Evolutionary conservation across 2,888 invertebrate species (phyloP), one percentile per base, ranked within the genome.

Genomic region (Antitype chi): DNA sequence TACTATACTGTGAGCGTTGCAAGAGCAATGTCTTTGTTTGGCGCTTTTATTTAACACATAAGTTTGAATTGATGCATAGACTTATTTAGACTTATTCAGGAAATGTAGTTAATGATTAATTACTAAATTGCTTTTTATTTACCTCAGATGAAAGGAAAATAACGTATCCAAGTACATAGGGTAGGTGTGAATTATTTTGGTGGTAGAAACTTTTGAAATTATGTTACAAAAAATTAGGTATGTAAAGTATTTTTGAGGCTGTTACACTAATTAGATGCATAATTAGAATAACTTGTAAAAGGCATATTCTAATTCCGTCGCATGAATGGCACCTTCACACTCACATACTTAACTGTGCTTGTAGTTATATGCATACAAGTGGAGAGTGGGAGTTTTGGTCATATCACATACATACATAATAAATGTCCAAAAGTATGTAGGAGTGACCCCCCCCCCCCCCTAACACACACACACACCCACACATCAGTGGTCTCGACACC

Each of bases 291-390:
- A 62, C 49, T 70, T 78, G 66, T 71, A 66, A 38, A 2, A 47
- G 43, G 43, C 63, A 55, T n/a, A 57, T 70, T 77, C 47, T 47
- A 69, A 74, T 78, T 83, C 83, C 83, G 83, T 71, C 82, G 62
- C 60, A 13, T 53, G 57, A 77, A 60, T 68, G 68, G 59, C 82
- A 77, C 66, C 70, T 59, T 70, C 76, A 71, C 4, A 32, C 55
- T 62, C 52, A 43, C 77, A 66, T n/a, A n/a, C n/a, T n/a, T 70
- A 17, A 8, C 49, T 23, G 17, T 67, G 32, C 15, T 13, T n/a
- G 23, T 52, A 32, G 43, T 60, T 5, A 52, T 20, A n/a, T 57
- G 32, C 57, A 63, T 53, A n/a, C n/a, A n/a, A n/a, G n/a, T n/a
- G n/a, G n/a, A n/a, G n/a, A n/a, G n/a, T n/a, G n/a, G n/a, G n/a